Percentiles rank a stretch among this genome's conserved stretches.
phyloP scores from a whole-genome alignment of 2,888 invertebrate species.

The Molanna angustata region DNA sequence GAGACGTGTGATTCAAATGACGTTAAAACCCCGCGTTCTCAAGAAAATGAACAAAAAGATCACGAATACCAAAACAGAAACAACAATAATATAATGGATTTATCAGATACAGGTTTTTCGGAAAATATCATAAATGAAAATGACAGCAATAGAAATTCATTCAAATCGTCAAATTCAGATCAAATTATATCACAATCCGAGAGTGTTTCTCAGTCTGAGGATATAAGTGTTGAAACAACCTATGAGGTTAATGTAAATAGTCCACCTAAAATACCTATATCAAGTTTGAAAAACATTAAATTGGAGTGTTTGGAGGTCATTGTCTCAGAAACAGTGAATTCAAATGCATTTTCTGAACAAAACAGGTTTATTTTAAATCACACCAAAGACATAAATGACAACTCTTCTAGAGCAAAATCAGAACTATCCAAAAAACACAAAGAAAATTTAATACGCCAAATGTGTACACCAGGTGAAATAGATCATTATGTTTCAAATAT shows the following conservation, averaged over 20 bases:
- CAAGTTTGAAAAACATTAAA: conserved; percentile 13
- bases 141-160: conserved; percentile 25
- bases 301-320: conserved; percentile 47
- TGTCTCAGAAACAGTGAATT: conserved; percentile 46
- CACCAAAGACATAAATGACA: background rate
- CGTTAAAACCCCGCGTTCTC: conserved; percentile 37
- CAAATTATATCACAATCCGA: conserved; percentile 20
- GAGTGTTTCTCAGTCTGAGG: conserved; percentile 25
- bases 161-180: conserved; percentile 18
- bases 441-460: conserved; percentile 11
- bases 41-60: conserved; percentile 6
- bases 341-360: conserved; percentile 30
- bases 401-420: conserved; percentile 3
- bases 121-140: conserved; percentile 23
- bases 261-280: background rate
- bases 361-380: conserved; percentile 12
- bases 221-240: conserved; percentile 23
- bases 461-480: conserved; percentile 39
- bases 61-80: conserved; percentile 8
- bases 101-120: conserved; percentile 29
- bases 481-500: conserved; percentile 55
- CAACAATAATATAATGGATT: conserved; percentile 14
- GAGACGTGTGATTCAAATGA: background rate
- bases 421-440: conserved; percentile 5
- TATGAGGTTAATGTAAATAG: conserved; percentile 29